Conservation (phyloP, 1,140 invertebrate species). For the Drosophila kepulauana region DNA sequence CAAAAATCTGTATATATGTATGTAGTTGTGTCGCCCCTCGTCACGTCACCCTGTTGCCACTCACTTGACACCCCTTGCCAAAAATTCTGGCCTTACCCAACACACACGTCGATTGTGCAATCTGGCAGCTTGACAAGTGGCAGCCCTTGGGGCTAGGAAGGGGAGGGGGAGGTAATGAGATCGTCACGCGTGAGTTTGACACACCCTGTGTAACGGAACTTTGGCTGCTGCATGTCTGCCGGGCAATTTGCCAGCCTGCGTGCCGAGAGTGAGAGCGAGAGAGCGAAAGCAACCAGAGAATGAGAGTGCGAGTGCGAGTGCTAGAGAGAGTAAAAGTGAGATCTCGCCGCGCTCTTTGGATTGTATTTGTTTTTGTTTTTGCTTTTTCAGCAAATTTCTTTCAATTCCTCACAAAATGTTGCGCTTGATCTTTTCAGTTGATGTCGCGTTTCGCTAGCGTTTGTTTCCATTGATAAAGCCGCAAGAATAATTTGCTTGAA, state of each 20-base stretch:
- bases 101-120: slow-evolving; percentile 63
- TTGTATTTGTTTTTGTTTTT: slow-evolving; percentile 21
- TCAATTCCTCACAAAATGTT: slow-evolving; percentile 50
- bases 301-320: not conserved
- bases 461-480: slow-evolving; percentile 62
- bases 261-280: slow-evolving; percentile 21
- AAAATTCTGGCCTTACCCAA: slow-evolving; percentile 73
- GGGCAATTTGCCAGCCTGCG: slow-evolving; percentile 54
- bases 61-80: not conserved
- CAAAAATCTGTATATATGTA: slow-evolving; percentile 10
- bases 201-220: slow-evolving; percentile 69
- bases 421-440: slow-evolving; percentile 65
- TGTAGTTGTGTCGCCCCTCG: not conserved
- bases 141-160: slow-evolving; percentile 41
- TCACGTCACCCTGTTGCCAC: not conserved
- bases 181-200: slow-evolving; percentile 5
- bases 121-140: slow-evolving; percentile 74
- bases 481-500: slow-evolving; percentile 28
- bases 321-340: slow-evolving; percentile 3
- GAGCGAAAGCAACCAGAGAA: not conserved
- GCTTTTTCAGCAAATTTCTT: slow-evolving; percentile 31
- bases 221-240: slow-evolving; percentile 70
- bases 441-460: slow-evolving; percentile 59
- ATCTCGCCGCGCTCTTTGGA: slow-evolving; percentile 24
- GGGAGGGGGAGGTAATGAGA: not conserved